phyloP scores from a whole-genome alignment of 2,797 vertebrate genomes.

The Anableps anableps region DNA sequence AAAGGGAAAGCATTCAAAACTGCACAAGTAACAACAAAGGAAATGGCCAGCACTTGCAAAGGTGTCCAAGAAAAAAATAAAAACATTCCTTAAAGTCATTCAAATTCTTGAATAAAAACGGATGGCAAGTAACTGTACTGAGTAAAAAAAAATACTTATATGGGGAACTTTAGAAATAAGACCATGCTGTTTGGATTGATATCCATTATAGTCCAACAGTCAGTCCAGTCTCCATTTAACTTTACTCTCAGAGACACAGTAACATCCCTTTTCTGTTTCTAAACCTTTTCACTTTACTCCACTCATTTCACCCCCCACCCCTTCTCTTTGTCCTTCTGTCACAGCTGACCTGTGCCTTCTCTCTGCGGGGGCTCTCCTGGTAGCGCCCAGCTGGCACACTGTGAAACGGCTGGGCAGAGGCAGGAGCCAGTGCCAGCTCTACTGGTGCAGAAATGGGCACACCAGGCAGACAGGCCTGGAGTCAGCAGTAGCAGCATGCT shows the following conservation, averaged over 20 bases:
- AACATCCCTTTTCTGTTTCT: slow-evolving; percentile 18
- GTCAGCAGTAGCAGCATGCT: slow-evolving; percentile 70
- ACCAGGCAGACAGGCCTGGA: slow-evolving; percentile 77
- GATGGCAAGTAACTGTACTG: neutral
- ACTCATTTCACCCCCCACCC: slow-evolving; percentile 36
- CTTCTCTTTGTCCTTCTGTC: slow-evolving; percentile 50
- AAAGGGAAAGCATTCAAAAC: neutral
- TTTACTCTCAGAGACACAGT: slow-evolving; percentile 1
- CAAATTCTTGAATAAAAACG: too few species aligned
- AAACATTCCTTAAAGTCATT: neutral
- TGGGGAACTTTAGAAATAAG: neutral
- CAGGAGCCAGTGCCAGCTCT: slow-evolving; percentile 78
- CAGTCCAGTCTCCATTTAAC: slow-evolving; percentile 17
- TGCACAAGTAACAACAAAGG: neutral
- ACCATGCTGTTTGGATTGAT: neutral
- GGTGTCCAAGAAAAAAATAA: neutral
- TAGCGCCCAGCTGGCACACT: slow-evolving; percentile 76
- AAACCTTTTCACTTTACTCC: slow-evolving; percentile 33
- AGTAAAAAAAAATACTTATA: neutral
- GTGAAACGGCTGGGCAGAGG: slow-evolving; percentile 71
- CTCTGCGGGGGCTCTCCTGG: slow-evolving; percentile 76
- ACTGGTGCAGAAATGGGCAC: slow-evolving; percentile 80
- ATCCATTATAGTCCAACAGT: neutral
- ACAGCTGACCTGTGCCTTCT: slow-evolving; percentile 73
- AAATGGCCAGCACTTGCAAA: neutral